Conservation (phyloP, 1,140 invertebrate genomes). For the Arctopsyche grandis region DNA sequence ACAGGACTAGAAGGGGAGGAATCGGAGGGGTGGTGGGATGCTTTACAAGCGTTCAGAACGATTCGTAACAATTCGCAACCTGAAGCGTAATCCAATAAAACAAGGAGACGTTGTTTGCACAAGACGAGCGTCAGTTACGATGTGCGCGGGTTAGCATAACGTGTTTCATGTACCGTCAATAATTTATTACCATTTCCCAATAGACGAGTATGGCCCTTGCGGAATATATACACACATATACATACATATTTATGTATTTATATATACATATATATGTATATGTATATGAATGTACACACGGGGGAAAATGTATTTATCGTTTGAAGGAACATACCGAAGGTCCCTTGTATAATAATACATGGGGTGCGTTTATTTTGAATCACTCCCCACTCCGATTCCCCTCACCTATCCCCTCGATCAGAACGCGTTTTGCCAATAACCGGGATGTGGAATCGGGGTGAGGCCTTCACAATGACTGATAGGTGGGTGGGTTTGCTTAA, state of each 20-base stretch:
- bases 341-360: no score
- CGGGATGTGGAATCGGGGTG: no score
- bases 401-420: no score
- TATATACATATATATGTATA: neutral
- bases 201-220: neutral
- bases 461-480: no score
- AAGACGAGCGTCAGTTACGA: neutral
- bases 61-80: neutral
- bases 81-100: neutral
- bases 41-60: neutral
- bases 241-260: neutral
- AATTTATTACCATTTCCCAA: conserved; percentile 27
- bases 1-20: no score
- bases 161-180: conserved; percentile 27
- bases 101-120: neutral
- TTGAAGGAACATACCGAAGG: neutral
- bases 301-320: neutral
- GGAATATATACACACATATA: neutral
- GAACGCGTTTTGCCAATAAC: no score
- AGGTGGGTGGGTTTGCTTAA: no score
- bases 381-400: no score
- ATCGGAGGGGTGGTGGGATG: neutral
- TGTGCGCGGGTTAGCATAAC: neutral
- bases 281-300: neutral
- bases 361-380: no score